Evolutionary conservation across 2,797 vertebrate species (phyloP).

Genomic region (Merluccius polli): DNA sequence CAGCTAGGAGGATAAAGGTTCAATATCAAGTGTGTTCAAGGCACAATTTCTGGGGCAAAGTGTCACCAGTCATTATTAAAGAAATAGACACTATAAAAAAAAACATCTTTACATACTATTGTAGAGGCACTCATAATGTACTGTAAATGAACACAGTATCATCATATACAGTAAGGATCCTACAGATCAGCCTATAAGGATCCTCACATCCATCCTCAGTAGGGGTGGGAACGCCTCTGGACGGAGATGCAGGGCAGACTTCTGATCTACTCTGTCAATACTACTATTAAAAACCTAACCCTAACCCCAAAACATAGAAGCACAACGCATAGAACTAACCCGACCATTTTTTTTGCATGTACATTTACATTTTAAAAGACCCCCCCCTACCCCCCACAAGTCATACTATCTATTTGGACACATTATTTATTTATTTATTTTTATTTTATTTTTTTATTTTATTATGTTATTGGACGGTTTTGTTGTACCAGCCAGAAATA

Average conservation of each 20-base stretch:
- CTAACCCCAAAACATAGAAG: not conserved
- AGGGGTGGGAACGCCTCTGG: conserved; percentile 8
- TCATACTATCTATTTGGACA: not conserved
- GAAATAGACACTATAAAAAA: too few relatives aligned
- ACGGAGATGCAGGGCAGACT: not conserved
- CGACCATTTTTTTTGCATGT: too few relatives aligned
- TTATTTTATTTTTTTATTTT: too few relatives aligned
- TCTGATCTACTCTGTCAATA: conserved; percentile 4
- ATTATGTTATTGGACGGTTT: too few relatives aligned
- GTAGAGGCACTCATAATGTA: not conserved
- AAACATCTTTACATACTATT: not conserved
- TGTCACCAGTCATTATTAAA: not conserved
- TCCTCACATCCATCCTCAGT: conserved; percentile 17
- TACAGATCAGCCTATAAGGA: too few relatives aligned
- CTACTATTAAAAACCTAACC: too few relatives aligned
- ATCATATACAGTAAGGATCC: conserved; percentile 27
- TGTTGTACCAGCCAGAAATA: not conserved
- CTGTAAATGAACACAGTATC: not conserved
- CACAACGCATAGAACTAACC: not conserved
- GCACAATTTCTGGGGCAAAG: not conserved
- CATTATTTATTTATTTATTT: too few relatives aligned
- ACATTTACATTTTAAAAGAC: too few relatives aligned
- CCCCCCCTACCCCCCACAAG: too few relatives aligned
- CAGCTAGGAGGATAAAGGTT: not conserved
- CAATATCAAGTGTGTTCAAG: not conserved